Conservation (phyloP, 53 echinoderm and acorn worm species). For the Crossaster papposus region DNA sequence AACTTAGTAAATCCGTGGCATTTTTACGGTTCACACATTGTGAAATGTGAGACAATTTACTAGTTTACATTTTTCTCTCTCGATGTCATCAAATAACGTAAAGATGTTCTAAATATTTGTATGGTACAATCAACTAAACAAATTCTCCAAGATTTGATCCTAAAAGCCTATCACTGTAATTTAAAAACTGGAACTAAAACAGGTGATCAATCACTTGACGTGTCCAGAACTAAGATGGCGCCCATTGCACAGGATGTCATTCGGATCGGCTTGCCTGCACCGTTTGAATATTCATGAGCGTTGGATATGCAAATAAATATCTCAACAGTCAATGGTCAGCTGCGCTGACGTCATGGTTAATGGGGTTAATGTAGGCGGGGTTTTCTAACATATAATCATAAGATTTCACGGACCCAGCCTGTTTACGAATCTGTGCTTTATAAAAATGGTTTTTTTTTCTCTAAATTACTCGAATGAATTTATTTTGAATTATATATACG, state of each 20-base stretch:
- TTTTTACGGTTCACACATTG: too few relatives aligned
- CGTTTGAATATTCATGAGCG: background rate
- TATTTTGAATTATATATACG: too few relatives aligned
- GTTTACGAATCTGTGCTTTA: background rate
- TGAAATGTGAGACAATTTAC: too few relatives aligned
- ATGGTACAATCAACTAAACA: too few relatives aligned
- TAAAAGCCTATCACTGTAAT: too few relatives aligned
- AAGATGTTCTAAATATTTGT: too few relatives aligned
- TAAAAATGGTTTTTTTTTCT: background rate
- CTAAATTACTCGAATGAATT: background rate
- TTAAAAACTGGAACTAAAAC: background rate
- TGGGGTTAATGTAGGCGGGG: background rate
- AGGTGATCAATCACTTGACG: conserved; percentile 25
- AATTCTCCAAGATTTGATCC: too few relatives aligned
- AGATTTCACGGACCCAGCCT: background rate
- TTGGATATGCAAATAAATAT: conserved; percentile 16
- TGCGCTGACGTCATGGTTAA: too few relatives aligned
- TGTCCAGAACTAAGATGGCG: conserved; percentile 20
- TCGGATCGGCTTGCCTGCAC: conserved; percentile 28
- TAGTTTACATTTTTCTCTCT: too few relatives aligned
- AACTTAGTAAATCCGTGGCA: too few relatives aligned
- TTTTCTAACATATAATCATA: background rate
- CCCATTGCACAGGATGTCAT: conserved; percentile 28
- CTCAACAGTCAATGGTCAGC: background rate
- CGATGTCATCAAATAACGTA: too few relatives aligned